A percentile compares a stretch with the other conserved stretches of the same genome.
These are phyloP conservation scores for Biston betularia DNA, from an alignment of 2,888 invertebrate species.

Conservation along the genomic window DNA sequence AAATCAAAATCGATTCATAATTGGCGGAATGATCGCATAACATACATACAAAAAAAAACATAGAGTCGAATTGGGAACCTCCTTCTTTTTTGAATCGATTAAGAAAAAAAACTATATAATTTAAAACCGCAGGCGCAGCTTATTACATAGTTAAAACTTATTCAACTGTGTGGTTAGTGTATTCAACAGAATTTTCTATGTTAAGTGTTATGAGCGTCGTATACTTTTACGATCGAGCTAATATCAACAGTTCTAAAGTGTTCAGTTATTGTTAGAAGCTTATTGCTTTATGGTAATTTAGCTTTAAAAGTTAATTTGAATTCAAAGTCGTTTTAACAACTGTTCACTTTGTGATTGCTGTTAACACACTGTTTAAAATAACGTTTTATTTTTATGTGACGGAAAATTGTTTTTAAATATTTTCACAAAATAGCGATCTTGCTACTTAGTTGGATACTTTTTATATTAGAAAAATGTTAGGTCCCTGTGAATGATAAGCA, in stretches of 20 bases:
- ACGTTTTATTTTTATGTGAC: background rate
- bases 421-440: too few relatives aligned
- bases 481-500: too few relatives aligned
- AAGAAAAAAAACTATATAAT: background rate
- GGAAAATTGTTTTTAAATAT: background rate
- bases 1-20: too few relatives aligned
- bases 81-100: too few relatives aligned
- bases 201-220: constrained; percentile 26
- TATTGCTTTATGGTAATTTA: constrained; percentile 21
- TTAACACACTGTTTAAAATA: background rate
- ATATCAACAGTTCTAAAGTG: constrained; percentile 23
- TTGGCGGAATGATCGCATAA: too few relatives aligned
- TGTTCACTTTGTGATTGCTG: constrained; percentile 10
- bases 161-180: constrained; percentile 14
- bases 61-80: too few relatives aligned
- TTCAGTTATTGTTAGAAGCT: constrained; percentile 15
- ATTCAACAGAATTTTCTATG: constrained; percentile 26
- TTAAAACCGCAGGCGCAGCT: background rate
- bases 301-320: constrained; percentile 22
- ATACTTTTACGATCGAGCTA: constrained; percentile 24
- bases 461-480: too few relatives aligned
- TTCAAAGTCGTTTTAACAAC: constrained; percentile 13
- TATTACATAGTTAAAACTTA: constrained; percentile 15
- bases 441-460: too few relatives aligned
- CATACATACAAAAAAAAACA: too few relatives aligned